Evolutionary conservation across 2,113 vertebrate genomes (phyloP).

Genomic region (Myrmecophaga tridactyla): DNA sequence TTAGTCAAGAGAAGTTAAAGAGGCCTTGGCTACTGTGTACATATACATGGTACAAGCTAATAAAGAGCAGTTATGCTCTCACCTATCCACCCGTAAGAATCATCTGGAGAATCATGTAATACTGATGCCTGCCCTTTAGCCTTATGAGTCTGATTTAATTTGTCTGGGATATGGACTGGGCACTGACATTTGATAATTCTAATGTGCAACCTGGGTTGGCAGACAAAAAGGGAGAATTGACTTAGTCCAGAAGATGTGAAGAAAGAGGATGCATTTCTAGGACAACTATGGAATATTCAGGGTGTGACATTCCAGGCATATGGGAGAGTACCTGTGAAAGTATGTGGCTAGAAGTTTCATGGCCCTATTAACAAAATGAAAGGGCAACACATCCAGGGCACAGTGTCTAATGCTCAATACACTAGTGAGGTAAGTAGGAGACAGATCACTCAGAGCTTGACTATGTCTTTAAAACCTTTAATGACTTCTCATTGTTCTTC

Average conservation of each 20-base stretch:
- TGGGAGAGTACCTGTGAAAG: not conserved
- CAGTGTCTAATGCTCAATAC: not conserved
- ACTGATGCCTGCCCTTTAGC: not conserved
- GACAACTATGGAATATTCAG: no score
- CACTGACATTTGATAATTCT: not conserved
- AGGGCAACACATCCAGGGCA: not conserved
- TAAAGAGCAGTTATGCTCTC: not conserved
- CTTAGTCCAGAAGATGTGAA: not conserved
- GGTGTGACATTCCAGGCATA: not conserved
- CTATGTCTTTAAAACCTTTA: not conserved
- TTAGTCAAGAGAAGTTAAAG: no score
- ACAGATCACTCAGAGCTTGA: not conserved
- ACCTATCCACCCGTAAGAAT: not conserved
- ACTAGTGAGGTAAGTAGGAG: no score
- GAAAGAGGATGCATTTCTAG: no score
- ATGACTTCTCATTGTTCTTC: not conserved
- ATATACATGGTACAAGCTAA: not conserved
- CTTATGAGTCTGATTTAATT: not conserved
- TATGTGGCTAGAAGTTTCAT: no score
- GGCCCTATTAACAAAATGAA: accelerated
- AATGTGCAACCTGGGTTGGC: not conserved
- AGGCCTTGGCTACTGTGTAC: no score
- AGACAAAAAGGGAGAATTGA: not conserved
- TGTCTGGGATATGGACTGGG: accelerated
- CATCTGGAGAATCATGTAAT: not conserved